Evolutionary conservation across 1,140 invertebrate genomes (phyloP), one percentile per base, ranked within the genome.

Genomic region (Dinoponera quadriceps): DNA sequence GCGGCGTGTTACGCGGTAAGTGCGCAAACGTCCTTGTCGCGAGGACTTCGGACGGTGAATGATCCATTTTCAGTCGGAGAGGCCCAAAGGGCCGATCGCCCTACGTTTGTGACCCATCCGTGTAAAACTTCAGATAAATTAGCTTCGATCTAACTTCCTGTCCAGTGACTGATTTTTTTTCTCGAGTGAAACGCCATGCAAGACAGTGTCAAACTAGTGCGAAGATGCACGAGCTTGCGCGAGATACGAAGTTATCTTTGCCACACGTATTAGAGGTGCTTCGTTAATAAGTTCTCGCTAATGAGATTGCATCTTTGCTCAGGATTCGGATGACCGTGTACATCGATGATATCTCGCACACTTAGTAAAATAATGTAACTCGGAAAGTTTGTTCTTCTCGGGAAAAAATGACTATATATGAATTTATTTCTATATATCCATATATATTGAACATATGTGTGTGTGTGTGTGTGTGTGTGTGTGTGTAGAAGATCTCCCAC

Each of bases 281-380:
- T 77, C 63, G 92, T 90, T 93, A 92, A 93, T 92, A 85, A 71
- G 66, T 66, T 83, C 55, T 80, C 27, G 72, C 85, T 89, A 89
- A 85, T 81, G 69, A 91, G 87, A 85, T 59, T 77, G 81, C 84
- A 88, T 65, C 65, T 85, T 88, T 81, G 69, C 81, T 65, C 29
- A 63, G 68, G 48, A 77, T 63, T 44, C 48, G 57, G 49, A 29
- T 18, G 25, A 11, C 16, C 48, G 44, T 33, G 29, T 68, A 51
- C 29, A 49, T 22, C 27, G 38, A 82, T 66, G 62, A 55, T 22
- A 48, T 27, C 59, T 62, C 29, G 1, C 20, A 5, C 5, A 71
- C 48, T 16, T 16, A 9, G 20, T 29, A 60, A 16, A 44, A 60
- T 14, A 20, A 33, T 49, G 3, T 29, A 18, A 16, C 16, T 63